A percentile compares a stretch with the other conserved stretches of the same genome.
Evolutionary conservation across 2,113 vertebrate species (phyloP).

Genomic region (Polypterus senegalus): DNA sequence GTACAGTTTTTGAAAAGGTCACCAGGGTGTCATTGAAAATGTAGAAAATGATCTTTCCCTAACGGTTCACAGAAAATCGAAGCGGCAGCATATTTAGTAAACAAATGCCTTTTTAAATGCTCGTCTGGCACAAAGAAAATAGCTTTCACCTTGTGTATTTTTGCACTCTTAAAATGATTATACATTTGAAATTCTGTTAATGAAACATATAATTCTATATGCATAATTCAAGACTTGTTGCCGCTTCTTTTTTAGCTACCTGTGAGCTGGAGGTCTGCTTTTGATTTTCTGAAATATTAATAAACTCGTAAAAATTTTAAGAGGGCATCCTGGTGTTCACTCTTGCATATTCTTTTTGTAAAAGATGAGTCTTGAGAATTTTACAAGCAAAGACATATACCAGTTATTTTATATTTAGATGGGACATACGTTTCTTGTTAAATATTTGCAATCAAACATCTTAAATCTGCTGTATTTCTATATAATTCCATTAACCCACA

Average conservation of each 20-base stretch:
- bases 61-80: background rate
- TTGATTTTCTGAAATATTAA: constrained; percentile 1
- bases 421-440: too few species aligned
- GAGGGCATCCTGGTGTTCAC: too few species aligned
- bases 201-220: background rate
- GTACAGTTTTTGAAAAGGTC: too few species aligned
- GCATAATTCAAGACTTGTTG: background rate
- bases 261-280: background rate
- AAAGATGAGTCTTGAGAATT: too few species aligned
- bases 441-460: too few species aligned
- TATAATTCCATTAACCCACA: too few species aligned
- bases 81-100: background rate
- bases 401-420: too few species aligned
- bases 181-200: background rate
- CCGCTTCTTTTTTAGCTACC: background rate
- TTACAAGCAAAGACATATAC: too few species aligned
- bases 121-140: constrained; percentile 4
- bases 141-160: background rate
- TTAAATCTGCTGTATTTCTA: too few species aligned
- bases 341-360: too few species aligned
- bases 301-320: background rate
- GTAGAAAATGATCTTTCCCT: too few species aligned
- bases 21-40: too few species aligned
- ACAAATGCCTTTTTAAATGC: constrained; percentile 6
- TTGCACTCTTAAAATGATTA: background rate